phyloP scores from a whole-genome alignment of 2,113 vertebrate genomes.

The Ictalurus furcatus region DNA sequence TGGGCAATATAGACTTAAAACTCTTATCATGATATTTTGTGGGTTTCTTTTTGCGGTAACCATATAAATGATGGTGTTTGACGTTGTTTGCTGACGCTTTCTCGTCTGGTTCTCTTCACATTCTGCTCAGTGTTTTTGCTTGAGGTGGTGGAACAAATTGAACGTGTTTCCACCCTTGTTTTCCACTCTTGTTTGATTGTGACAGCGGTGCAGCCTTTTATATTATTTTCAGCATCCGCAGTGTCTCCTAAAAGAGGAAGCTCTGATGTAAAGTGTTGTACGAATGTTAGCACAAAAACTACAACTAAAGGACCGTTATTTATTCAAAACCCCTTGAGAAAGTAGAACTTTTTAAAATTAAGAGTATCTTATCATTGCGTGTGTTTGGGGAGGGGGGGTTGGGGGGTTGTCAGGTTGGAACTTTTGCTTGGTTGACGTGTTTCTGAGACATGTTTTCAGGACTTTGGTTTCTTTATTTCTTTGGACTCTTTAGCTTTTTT shows the following conservation, averaged over 20 bases:
- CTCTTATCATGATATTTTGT: too few species aligned
- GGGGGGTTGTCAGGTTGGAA: neutral
- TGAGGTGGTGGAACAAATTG: too few species aligned
- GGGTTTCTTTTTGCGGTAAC: too few species aligned
- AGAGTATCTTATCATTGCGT: constrained; percentile 34
- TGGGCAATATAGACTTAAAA: too few species aligned
- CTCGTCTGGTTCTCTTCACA: too few species aligned
- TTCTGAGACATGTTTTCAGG: neutral
- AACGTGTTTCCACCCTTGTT: too few species aligned
- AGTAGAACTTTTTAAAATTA: neutral
- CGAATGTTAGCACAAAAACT: too few species aligned
- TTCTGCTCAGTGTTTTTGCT: too few species aligned
- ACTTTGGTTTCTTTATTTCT: neutral
- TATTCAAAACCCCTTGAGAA: neutral
- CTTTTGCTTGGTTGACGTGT: constrained; percentile 1
- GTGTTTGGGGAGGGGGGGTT: neutral
- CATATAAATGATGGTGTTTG: too few species aligned
- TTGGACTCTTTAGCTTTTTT: neutral
- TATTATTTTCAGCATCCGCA: neutral
- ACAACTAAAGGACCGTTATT: neutral
- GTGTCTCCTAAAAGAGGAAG: too few species aligned
- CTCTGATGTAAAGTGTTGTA: neutral
- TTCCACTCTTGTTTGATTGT: too few species aligned
- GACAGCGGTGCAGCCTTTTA: neutral
- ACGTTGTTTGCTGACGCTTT: too few species aligned